A percentile compares a stretch with the other conserved stretches of the same genome.
phyloP scores from a whole-genome alignment of 2,888 invertebrate species.

The Antitype chi region DNA sequence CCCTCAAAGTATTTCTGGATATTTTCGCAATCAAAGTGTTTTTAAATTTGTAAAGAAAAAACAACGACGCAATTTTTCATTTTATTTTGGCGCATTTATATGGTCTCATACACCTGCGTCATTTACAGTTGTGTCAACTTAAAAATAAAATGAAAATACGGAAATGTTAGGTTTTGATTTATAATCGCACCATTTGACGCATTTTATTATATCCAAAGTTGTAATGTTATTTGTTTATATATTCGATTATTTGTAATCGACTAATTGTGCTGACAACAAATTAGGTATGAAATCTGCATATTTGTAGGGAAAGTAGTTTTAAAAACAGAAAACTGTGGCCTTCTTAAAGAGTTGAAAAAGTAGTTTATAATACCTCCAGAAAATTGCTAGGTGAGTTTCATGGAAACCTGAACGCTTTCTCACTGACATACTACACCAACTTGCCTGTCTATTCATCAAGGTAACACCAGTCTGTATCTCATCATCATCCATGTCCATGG shows the following conservation, averaged over 20 bases:
- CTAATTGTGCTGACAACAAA: no score
- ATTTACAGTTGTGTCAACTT: conserved; percentile 30
- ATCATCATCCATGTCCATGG: background rate
- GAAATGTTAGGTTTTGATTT: background rate
- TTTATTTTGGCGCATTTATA: conserved; percentile 14
- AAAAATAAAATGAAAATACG: conserved; percentile 10
- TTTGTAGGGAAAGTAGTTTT: background rate
- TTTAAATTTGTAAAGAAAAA: conserved; percentile 14
- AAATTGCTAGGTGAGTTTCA: background rate
- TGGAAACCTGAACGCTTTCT: background rate
- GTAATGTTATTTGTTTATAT: no score
- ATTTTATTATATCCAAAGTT: no score
- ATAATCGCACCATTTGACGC: no score
- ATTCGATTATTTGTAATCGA: no score
- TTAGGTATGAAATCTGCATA: background rate
- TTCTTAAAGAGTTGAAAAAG: background rate
- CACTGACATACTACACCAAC: no score
- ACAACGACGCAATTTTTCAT: conserved; percentile 5
- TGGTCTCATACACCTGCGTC: conserved; percentile 15
- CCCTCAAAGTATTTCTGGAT: background rate
- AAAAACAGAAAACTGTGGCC: background rate
- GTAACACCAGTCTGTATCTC: background rate
- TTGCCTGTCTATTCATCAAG: background rate
- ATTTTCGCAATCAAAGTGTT: background rate
- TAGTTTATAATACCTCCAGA: background rate